phyloP scores from a whole-genome alignment of 2,888 invertebrate genomes.

The Entomobrya multifasciata region DNA sequence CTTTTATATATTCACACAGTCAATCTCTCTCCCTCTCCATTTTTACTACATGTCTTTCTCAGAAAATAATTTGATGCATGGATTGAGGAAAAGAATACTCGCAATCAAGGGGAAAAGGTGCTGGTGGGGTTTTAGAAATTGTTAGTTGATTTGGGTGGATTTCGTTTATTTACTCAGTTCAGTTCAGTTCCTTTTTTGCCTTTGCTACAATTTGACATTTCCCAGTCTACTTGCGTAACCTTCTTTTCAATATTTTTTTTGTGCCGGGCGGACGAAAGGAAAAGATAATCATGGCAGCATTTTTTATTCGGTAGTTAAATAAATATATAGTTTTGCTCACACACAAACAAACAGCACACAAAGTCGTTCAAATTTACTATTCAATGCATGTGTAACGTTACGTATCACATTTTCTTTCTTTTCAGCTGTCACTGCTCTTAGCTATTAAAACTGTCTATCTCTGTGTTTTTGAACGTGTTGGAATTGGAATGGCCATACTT shows the following conservation, averaged over 20 bases:
- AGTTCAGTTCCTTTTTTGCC: no score
- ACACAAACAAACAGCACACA: neutral
- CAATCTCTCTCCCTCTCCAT: neutral
- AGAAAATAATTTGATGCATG: neutral
- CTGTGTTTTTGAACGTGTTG: neutral
- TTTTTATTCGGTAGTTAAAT: neutral
- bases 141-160: neutral
- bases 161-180: neutral
- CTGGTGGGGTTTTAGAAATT: neutral
- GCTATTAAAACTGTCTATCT: neutral
- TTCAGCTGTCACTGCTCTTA: constrained; percentile 29
- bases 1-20: neutral
- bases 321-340: neutral
- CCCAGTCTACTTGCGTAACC: neutral
- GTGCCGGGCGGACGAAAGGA: neutral
- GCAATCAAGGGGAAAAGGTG: constrained; percentile 8
- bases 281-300: constrained; percentile 19
- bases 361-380: neutral
- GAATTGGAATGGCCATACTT: neutral
- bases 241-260: neutral
- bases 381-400: neutral
- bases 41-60: neutral
- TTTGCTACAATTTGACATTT: neutral
- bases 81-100: neutral
- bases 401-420: neutral